These are phyloP conservation scores for Micromys minutus DNA, from an alignment of 2,113 vertebrate genomes.

Conservation along the genomic window DNA sequence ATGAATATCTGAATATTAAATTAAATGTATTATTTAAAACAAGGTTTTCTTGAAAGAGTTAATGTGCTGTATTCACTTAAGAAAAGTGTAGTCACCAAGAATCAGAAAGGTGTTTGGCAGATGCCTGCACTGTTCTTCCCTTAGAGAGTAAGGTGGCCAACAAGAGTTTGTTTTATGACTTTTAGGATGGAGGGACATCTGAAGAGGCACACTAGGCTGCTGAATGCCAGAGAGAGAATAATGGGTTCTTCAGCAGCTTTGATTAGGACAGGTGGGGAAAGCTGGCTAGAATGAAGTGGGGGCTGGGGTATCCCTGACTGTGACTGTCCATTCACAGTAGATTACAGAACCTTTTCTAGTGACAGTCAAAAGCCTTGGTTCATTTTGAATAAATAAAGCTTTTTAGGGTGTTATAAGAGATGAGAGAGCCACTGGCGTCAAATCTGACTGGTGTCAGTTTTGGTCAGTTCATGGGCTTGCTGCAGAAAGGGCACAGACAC, in stretches of 20 bases:
- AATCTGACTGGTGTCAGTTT: slow-evolving; percentile 59
- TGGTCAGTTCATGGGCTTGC: neutral
- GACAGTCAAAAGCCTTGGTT: slow-evolving; percentile 28
- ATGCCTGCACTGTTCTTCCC: neutral
- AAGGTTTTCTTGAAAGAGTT: neutral
- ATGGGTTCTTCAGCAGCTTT: neutral
- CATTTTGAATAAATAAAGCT: slow-evolving; percentile 59
- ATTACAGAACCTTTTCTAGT: neutral
- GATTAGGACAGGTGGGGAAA: neutral
- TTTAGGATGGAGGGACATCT: neutral
- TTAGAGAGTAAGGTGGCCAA: neutral
- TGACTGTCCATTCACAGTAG: neutral
- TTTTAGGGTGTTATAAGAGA: slow-evolving; percentile 12
- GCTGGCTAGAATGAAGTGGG: neutral
- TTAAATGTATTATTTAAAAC: neutral
- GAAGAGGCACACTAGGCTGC: neutral
- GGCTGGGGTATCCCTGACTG: neutral
- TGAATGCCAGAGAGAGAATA: too few species aligned
- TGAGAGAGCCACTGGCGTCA: slow-evolving; percentile 38
- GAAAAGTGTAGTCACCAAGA: neutral
- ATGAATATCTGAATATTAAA: neutral
- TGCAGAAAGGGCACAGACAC: neutral
- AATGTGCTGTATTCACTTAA: neutral
- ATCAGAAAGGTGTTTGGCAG: neutral
- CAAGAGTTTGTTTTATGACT: neutral